phyloP scores from a whole-genome alignment of 2,797 vertebrate species.

The Kryptolebias ocellatus region DNA sequence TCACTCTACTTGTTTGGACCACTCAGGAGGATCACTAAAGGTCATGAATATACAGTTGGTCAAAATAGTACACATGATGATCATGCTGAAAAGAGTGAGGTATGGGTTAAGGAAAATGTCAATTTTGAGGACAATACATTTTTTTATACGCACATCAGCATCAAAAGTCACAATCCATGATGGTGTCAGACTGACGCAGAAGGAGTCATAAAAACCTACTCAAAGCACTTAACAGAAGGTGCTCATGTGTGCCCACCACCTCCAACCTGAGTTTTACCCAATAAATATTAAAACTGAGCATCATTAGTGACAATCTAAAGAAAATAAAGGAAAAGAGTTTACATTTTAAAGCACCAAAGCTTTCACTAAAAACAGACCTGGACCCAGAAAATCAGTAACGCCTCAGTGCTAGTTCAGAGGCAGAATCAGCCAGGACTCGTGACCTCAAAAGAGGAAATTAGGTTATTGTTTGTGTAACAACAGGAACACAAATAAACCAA shows the following conservation, averaged over 20 bases:
- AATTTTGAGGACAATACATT: slow-evolving; percentile 4
- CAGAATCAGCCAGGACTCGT: no score
- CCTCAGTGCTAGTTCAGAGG: no score
- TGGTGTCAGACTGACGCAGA: background rate
- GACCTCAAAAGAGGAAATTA: no score
- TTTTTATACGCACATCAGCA: background rate
- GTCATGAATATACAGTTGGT: slow-evolving; percentile 99
- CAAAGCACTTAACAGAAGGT: slow-evolving; percentile 47
- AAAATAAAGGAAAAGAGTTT: no score
- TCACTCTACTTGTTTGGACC: slow-evolving; percentile 99
- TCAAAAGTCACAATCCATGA: background rate
- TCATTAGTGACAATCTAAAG: no score
- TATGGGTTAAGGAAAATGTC: slow-evolving; percentile 76
- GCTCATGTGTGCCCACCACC: slow-evolving; percentile 29
- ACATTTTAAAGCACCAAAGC: no score
- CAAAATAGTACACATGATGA: slow-evolving; percentile 99
- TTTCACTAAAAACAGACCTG: no score
- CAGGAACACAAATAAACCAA: no score
- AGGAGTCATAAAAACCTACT: slow-evolving; percentile 31
- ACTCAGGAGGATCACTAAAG: slow-evolving; percentile 98
- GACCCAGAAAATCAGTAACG: no score
- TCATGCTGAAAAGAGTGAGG: slow-evolving; percentile 98
- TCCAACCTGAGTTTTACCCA: slow-evolving; percentile 54
- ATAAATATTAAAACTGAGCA: slow-evolving; percentile 55
- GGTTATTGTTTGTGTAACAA: no score